Evolutionary conservation across 2,113 vertebrate species (phyloP), one percentile per base, ranked within the genome.

Genomic region (Xyrauchen texanus): DNA sequence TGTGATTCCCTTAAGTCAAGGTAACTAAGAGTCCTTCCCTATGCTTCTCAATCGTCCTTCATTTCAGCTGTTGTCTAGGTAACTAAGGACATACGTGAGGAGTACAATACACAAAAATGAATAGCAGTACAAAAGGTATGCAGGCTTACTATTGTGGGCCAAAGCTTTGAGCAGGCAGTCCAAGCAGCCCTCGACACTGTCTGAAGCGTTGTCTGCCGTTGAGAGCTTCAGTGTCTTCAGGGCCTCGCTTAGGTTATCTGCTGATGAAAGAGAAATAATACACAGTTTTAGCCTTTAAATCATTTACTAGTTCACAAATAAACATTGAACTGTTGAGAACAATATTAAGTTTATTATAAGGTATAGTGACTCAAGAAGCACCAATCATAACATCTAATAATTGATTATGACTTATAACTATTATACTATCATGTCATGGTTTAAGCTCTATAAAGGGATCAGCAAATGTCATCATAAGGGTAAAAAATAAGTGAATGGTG

Each of bases 181-280:
- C 91, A 99, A 93, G 67, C 95, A 96, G 86, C 95, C 93, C 86
- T 98, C 96, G 87, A 96, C 90, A 61, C 92, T 95, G 91, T 96
- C 96, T 15, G 94, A 87, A 77, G 93, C 85, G 82, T 90, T 92
- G 89, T 96, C 95, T 73, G 89, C 89, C 12, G 93, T 93, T 15
- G 94, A 94, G 78, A 99, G 92, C 93, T 98, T 98, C 92, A 99
- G 93, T 79, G 96, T 97, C 91, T 96, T 95, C 88, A 99, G 90
- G 82, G 95, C 94, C 8, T 98, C 96, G 73, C 93, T 96, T 86
- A 99, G 91, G 92, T 96, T 95, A 88, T 98, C 96, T 95, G 94
- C 58, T 91, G 78, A 78, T 78, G 87, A 85, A 66, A 88, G 1
- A 82, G 62, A 79, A 42, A 61, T 15, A 85, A 82, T 11, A 5